Base-by-base conservation (phyloP, 2,888 invertebrate genomes). In the Crioceris asparagi region DNA sequence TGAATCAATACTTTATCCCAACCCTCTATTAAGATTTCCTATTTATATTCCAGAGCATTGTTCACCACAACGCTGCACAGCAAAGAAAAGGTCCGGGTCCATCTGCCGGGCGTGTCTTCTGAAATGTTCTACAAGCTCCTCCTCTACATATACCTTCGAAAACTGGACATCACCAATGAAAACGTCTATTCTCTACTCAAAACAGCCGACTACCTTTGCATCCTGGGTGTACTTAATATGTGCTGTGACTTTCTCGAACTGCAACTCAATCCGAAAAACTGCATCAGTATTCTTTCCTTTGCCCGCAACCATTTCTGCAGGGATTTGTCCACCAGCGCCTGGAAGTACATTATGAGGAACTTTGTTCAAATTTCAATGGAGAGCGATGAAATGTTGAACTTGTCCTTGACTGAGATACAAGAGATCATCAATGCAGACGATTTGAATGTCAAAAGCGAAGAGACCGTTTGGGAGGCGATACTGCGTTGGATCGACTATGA, bases 141-240 rank as follows among this genome's bases (percentile, higher is more conserved):
- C 44, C 79, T 86, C 49, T 92, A 84, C 62, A 84, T 90, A 0
- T 93, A 94, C 63, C 68, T 88, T 27, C 73, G 88, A 35, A 77
- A 79, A 46, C 74, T 86, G 36, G 76, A 78, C 41, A 74, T 93
- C 16, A 79, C 72, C 39, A 74, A 77, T 23, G 74, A 78, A 19
- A 92, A 90, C 57, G 88, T 91, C 1, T 81, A 83, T 53, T 75
- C 80, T 53, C 68, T 93, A 10, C 70, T 92, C 26, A 77, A 83
- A 51, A 81, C 84, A 0, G 87, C 92, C 3, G 92, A 93, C 67
- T 92, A 90, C 60, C 75, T 93, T 36, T 81, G 84, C 52, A 82
- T 92, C 48, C 68, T 83, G 30, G 87, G 87, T 1, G 77, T 92
- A 29, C 70, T 88, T 34, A 77, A 83, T 46, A 71, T 82, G 14